Evolutionary conservation across 2,888 invertebrate genomes (phyloP), one percentile per base, ranked within the genome.

Genomic region (Thecocarcelia acutangulata): DNA sequence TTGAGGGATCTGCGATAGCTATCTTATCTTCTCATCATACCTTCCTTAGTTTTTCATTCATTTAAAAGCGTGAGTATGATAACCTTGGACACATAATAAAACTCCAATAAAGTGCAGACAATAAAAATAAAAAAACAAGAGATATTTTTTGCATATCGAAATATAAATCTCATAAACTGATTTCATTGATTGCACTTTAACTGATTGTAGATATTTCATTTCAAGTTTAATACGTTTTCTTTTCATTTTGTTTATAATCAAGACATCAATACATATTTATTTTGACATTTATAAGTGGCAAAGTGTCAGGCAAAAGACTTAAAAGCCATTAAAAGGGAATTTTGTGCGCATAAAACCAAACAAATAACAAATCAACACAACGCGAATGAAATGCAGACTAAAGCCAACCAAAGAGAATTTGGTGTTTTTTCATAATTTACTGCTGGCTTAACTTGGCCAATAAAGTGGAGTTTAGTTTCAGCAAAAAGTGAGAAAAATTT

Each of bases 201-300:
- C 66, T 73, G 69, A 70, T 64, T 44, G 50, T 50, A 46, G 24
- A 44, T 64, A 42, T 64, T 50, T 42, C 54, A n/a, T 69, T 50
- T 33, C 33, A 12, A 40, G 46, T 1, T 44, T 24, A 17, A 63
- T 54, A 46, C 13, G 13, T 37, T 68, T 63, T 15, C 33, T 69
- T 33, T n/a, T 15, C 8, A 44, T 63, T 21, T 63, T 48, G 17
- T 28, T 74, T 24, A 66, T 52, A 80, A 80, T 74, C 68, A 80
- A 80, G 75, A 80, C 69, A 74, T 80, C 80, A 75, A 69, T 80
- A 74, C 56, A 68, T 74, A 80, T 80, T 69, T 75, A 63, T 80
- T 80, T 80, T 80, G 80, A 80, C 74, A 80, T 75, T 75, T 63
- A 80, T 63, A 74, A 80, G 80, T 63, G 74, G 56, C 56, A 80